A percentile compares a stretch with the other conserved stretches of the same genome.
Conservation (phyloP, 2,113 vertebrate species). For the Microtus pennsylvanicus region DNA sequence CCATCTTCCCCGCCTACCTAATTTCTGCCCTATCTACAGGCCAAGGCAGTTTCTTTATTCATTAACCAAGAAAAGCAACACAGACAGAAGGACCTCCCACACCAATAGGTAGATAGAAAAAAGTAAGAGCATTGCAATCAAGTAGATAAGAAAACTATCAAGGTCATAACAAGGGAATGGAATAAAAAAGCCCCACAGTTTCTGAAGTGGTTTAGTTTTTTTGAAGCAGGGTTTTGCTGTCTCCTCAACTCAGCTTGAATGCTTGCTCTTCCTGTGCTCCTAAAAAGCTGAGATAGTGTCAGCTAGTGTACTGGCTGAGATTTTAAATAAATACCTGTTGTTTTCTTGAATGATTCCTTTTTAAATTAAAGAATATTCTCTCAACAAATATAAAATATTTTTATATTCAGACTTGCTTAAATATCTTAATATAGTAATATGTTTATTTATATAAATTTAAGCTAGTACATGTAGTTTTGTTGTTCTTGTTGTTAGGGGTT, state of each 20-base stretch:
- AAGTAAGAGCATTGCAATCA: background rate
- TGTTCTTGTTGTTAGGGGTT: background rate
- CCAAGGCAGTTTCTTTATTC: too few species aligned
- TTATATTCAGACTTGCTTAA: slow-evolving; percentile 5
- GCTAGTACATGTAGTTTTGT: background rate
- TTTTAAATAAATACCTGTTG: background rate
- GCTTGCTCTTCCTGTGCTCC: background rate
- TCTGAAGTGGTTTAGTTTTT: background rate
- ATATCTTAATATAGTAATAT: background rate
- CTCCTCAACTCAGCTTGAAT: background rate
- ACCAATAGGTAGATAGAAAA: background rate
- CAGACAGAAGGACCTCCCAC: too few species aligned
- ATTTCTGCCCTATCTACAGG: too few species aligned
- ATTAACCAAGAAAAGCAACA: too few species aligned
- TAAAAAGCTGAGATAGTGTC: background rate
- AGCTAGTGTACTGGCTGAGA: background rate
- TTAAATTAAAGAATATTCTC: background rate
- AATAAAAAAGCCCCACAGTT: background rate
- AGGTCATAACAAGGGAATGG: background rate
- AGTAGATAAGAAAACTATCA: background rate
- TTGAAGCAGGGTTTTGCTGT: background rate
- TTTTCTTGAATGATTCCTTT: background rate
- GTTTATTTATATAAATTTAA: background rate
- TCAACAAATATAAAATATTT: background rate
- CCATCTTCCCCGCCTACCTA: too few species aligned